These are phyloP conservation scores for Neuroterus valhalla DNA, from an alignment of 1,140 invertebrate species.

Conservation along the genomic window DNA sequence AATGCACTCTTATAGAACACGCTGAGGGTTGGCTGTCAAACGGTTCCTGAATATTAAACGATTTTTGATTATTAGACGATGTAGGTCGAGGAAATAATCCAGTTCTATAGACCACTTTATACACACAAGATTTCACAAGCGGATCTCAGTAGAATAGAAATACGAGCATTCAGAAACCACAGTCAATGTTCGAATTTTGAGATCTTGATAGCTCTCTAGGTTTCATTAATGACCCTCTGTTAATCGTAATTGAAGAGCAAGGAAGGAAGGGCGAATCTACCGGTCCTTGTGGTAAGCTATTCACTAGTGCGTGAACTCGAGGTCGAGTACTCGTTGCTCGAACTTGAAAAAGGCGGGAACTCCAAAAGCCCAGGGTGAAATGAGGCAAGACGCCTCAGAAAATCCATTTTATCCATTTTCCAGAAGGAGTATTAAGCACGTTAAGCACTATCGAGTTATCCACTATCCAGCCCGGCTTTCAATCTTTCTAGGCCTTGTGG, in stretches of 20 bases:
- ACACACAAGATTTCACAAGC: not conserved
- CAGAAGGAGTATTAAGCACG: not conserved
- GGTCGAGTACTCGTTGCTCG: slow-evolving; percentile 1
- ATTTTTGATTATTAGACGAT: too few relatives aligned
- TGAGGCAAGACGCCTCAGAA: slow-evolving; percentile 6
- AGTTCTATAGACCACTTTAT: not conserved
- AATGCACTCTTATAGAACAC: too few relatives aligned
- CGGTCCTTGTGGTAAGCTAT: not conserved
- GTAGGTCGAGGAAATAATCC: too few relatives aligned
- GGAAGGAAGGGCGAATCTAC: not conserved
- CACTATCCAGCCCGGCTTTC: not conserved
- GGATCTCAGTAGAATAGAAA: not conserved
- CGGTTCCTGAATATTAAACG: too few relatives aligned
- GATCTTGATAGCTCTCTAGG: slow-evolving; percentile 11
- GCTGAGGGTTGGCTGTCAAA: too few relatives aligned
- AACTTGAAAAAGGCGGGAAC: slow-evolving; percentile 20
- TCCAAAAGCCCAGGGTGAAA: slow-evolving; percentile 6
- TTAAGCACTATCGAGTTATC: slow-evolving; percentile 21
- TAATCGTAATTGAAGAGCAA: slow-evolving; percentile 5
- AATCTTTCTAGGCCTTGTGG: not conserved
- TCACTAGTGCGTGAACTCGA: not conserved
- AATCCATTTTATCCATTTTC: slow-evolving; percentile 25
- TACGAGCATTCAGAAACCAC: not conserved
- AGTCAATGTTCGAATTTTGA: slow-evolving; percentile 7
- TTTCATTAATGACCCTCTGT: slow-evolving; percentile 16